phyloP scores from a whole-genome alignment of 2,888 invertebrate species.

The Epiblema foenella region DNA sequence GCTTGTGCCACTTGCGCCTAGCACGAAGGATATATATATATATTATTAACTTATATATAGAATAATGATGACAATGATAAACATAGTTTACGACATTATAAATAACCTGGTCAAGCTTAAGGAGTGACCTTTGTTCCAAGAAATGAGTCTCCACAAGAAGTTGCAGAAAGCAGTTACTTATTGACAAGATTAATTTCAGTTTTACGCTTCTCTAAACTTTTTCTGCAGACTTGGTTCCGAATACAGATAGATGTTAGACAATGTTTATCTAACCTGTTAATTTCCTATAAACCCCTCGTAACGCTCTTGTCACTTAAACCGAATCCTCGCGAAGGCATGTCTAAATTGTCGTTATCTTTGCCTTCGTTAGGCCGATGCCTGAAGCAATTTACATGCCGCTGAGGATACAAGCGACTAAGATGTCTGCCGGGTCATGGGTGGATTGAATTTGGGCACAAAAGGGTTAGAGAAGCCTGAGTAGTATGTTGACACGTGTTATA shows the following conservation, averaged over 20 bases:
- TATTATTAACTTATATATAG: too few relatives aligned
- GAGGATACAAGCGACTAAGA: constrained; percentile 9
- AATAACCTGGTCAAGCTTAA: too few relatives aligned
- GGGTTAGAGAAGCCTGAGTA: constrained; percentile 8
- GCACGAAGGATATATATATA: too few relatives aligned
- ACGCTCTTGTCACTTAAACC: constrained; percentile 5
- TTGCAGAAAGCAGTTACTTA: neutral
- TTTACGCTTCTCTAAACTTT: neutral
- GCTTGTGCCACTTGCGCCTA: too few relatives aligned
- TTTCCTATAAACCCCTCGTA: neutral
- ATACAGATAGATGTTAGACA: neutral
- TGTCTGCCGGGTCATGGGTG: constrained; percentile 27
- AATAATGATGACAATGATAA: too few relatives aligned
- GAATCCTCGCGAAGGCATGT: constrained; percentile 53
- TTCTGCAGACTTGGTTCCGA: neutral
- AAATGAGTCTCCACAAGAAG: neutral
- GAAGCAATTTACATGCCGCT: constrained; percentile 38
- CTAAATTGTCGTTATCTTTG: constrained; percentile 53
- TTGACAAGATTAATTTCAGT: neutral
- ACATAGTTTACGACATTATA: too few relatives aligned
- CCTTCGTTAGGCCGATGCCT: constrained; percentile 49
- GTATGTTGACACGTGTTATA: constrained; percentile 3
- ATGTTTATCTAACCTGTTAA: neutral
- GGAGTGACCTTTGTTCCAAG: too few relatives aligned
- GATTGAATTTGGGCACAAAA: constrained; percentile 34